phyloP scores from a whole-genome alignment of 1,140 invertebrate genomes.

The Rhopalosiphum padi region DNA sequence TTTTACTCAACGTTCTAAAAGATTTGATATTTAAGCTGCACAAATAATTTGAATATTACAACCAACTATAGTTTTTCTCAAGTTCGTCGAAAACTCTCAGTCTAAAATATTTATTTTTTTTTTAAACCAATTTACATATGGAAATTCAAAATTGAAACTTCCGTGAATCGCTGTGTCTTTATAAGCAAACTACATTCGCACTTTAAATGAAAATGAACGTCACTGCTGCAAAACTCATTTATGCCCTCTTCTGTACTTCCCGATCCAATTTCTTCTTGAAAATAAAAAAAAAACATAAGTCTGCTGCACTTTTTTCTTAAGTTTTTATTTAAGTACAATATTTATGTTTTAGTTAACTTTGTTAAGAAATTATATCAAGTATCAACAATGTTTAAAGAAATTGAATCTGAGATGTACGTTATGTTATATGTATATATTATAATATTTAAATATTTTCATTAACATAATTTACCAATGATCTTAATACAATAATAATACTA shows the following conservation, averaged over 20 bases:
- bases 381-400: not conserved
- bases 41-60: not conserved
- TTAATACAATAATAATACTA: not conserved
- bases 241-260: too few species aligned
- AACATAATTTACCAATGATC: not conserved
- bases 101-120: not conserved
- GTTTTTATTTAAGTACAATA: not conserved
- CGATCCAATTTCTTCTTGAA: not conserved
- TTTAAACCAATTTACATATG: slow-evolving; percentile 31
- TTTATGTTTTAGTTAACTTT: not conserved
- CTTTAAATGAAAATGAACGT: slow-evolving; percentile 39
- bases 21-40: not conserved
- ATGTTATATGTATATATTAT: not conserved
- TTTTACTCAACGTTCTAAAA: not conserved
- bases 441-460: not conserved
- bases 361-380: not conserved
- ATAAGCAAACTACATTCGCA: not conserved
- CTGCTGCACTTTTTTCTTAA: not conserved
- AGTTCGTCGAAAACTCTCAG: not conserved
- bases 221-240: not conserved
- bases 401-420: not conserved
- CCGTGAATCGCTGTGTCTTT: not conserved
- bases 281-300: not conserved
- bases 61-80: not conserved
- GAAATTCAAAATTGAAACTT: slow-evolving; percentile 35